Conservation (phyloP, 2,888 invertebrate species). For the Caradrina clavipalpis region DNA sequence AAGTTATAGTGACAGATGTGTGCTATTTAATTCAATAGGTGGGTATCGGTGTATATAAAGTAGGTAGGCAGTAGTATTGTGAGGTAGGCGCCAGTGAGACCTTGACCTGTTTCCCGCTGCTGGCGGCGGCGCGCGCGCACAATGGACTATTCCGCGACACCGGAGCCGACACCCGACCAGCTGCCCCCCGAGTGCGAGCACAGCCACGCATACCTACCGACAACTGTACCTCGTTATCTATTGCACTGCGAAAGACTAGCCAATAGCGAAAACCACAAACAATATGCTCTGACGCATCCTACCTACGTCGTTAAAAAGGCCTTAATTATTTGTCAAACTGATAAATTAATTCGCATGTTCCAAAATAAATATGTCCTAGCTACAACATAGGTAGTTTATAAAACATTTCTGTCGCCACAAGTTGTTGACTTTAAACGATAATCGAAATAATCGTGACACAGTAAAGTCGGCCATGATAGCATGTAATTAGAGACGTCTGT, state of each 20-base stretch:
- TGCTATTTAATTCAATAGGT: slow-evolving; percentile 47
- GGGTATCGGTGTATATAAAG: slow-evolving; percentile 55
- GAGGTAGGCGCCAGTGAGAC: slow-evolving; percentile 84
- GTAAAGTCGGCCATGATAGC: slow-evolving; percentile 84
- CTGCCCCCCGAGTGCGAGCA: slow-evolving; percentile 62
- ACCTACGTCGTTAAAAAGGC: background rate
- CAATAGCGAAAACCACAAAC: slow-evolving; percentile 8
- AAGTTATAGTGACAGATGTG: slow-evolving; percentile 48
- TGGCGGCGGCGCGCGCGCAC: slow-evolving; percentile 72
- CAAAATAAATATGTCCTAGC: slow-evolving; percentile 45
- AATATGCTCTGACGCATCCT: background rate
- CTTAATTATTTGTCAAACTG: slow-evolving; percentile 34
- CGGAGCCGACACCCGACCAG: slow-evolving; percentile 78
- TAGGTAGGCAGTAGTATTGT: slow-evolving; percentile 65
- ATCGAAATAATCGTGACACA: slow-evolving; percentile 80
- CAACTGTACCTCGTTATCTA: slow-evolving; percentile 39
- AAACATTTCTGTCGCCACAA: slow-evolving; percentile 66
- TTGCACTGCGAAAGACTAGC: slow-evolving; percentile 26
- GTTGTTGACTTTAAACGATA: slow-evolving; percentile 79
- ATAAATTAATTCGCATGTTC: slow-evolving; percentile 26
- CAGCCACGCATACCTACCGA: slow-evolving; percentile 39
- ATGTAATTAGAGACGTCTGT: slow-evolving; percentile 85
- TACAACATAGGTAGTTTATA: slow-evolving; percentile 49
- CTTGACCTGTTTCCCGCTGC: slow-evolving; percentile 84
- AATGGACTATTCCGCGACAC: slow-evolving; percentile 86